Conservation (phyloP, 1,140 invertebrate genomes). For the Zaprionus ornatus region DNA sequence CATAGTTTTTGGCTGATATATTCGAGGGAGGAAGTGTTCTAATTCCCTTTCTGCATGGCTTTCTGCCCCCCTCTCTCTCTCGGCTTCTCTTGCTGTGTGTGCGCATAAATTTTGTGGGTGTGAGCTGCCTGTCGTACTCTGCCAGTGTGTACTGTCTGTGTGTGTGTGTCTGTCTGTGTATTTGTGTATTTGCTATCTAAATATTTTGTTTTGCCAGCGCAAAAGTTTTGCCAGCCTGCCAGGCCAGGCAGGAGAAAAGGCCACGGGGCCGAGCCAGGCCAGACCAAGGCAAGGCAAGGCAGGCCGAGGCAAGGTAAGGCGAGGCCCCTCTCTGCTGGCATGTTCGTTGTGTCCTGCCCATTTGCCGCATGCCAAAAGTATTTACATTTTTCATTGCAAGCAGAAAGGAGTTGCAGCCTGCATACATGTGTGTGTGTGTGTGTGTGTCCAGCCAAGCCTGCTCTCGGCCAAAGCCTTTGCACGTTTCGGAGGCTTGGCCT, state of each 20-base stretch:
- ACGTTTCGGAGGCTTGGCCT: slow-evolving; percentile 60
- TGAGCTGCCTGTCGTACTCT: slow-evolving; percentile 8
- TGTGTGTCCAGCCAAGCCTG: slow-evolving; percentile 16
- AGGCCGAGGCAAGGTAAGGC: neutral
- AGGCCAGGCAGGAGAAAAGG: slow-evolving; percentile 9
- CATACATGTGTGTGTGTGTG: neutral
- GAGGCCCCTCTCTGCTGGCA: neutral
- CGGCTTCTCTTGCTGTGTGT: slow-evolving; percentile 8
- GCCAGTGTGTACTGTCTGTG: neutral
- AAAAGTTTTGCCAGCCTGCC: slow-evolving; percentile 68
- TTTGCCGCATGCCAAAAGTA: slow-evolving; percentile 71
- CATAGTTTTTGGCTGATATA: slow-evolving; percentile 20
- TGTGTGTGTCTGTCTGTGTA: slow-evolving; percentile 19
- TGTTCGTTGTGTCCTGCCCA: slow-evolving; percentile 22
- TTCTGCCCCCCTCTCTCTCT: slow-evolving; percentile 2
- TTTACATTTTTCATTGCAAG: slow-evolving; percentile 75
- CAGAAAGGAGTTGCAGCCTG: neutral
- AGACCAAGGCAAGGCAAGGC: neutral
- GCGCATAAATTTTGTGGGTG: slow-evolving; percentile 26
- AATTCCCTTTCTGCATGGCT: slow-evolving; percentile 13
- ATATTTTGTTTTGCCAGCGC: slow-evolving; percentile 78
- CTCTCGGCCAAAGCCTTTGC: slow-evolving; percentile 38
- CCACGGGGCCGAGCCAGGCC: slow-evolving; percentile 1
- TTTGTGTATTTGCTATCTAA: slow-evolving; percentile 65
- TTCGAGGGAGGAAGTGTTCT: slow-evolving; percentile 8